These are phyloP conservation scores for Neoitamus cyanurus DNA, from an alignment of 2,888 invertebrate genomes.

Conservation along the genomic window DNA sequence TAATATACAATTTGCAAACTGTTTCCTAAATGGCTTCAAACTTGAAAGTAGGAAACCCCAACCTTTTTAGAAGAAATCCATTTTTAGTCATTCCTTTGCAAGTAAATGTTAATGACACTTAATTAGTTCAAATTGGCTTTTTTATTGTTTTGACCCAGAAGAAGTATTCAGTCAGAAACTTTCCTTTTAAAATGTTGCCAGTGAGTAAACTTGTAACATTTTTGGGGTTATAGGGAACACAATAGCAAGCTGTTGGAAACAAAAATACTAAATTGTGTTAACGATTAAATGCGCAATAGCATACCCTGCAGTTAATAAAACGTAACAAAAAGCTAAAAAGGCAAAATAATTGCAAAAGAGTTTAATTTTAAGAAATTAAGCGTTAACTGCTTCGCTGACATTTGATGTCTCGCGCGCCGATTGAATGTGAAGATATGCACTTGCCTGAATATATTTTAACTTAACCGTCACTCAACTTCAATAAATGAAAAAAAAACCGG, in stretches of 20 bases:
- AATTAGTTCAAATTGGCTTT: background rate
- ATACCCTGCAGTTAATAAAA: too few relatives aligned
- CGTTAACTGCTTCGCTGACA: background rate
- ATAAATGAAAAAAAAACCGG: background rate
- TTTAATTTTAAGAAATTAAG: background rate
- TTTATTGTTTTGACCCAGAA: background rate
- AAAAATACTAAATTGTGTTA: background rate
- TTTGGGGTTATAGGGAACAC: background rate
- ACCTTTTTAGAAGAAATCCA: background rate
- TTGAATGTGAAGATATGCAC: background rate
- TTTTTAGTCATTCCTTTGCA: background rate
- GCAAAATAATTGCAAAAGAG: background rate
- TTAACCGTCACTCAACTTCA: background rate
- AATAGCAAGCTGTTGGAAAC: background rate
- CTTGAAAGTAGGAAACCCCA: too few relatives aligned
- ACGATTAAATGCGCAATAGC: background rate
- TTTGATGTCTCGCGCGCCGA: background rate
- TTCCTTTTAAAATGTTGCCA: background rate
- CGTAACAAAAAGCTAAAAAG: background rate
- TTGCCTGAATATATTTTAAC: background rate
- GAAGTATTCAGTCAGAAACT: background rate
- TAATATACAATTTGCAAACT: too few relatives aligned
- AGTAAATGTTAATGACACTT: background rate
- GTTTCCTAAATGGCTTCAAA: too few relatives aligned
- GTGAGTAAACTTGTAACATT: background rate